Evolutionary conservation across 2,113 vertebrate genomes (phyloP).

Genomic region (Cochlearius cochlearius): DNA sequence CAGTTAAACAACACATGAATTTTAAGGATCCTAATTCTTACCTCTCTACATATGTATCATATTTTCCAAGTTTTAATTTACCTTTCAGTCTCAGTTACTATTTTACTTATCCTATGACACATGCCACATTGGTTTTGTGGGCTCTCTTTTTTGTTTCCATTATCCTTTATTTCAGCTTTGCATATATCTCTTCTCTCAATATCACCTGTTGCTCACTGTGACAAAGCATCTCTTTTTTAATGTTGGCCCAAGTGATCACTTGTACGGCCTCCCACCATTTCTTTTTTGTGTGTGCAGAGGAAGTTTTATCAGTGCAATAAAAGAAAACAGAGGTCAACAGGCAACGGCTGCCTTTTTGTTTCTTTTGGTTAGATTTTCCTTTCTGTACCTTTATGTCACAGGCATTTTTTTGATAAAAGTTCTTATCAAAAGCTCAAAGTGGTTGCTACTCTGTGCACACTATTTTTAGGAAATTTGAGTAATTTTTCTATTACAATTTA

Average conservation of each 20-base stretch:
- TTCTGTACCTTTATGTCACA: background rate
- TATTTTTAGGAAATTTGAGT: background rate
- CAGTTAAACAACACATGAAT: background rate
- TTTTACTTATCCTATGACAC: background rate
- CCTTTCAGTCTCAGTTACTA: background rate
- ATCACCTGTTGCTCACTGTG: background rate
- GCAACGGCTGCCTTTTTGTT: background rate
- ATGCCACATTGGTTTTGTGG: background rate
- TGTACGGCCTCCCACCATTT: background rate
- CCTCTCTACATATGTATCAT: background rate
- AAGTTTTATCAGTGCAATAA: background rate
- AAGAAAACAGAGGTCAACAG: background rate
- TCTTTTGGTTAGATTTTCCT: background rate
- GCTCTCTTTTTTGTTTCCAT: background rate
- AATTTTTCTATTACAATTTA: background rate
- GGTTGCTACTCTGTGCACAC: background rate
- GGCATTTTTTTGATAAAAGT: background rate
- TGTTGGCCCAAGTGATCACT: background rate
- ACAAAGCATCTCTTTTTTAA: background rate
- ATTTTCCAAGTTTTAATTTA: background rate
- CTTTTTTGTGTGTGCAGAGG: background rate
- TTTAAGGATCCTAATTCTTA: background rate
- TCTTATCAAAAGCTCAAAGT: background rate
- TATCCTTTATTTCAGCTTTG: background rate
- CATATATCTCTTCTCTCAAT: background rate